Percentiles rank a stretch among this genome's conserved stretches.
These are phyloP conservation scores for Girardinus metallicus DNA, from an alignment of 2,797 vertebrate genomes.

Conservation along the genomic window DNA sequence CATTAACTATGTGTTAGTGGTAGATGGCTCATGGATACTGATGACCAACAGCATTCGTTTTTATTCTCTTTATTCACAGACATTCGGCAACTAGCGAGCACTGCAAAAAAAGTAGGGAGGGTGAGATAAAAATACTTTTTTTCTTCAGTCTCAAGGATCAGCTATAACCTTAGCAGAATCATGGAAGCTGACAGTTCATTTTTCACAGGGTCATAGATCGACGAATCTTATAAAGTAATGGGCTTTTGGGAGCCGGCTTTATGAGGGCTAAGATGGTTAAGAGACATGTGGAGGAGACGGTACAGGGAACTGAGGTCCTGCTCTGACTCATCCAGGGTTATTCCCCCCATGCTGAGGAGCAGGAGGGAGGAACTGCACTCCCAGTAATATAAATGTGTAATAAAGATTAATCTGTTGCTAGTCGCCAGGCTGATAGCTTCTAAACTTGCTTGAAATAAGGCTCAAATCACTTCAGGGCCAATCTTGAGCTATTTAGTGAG, in stretches of 20 bases:
- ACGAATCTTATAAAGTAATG: conserved; percentile 87
- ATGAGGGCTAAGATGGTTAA: conserved; percentile 88
- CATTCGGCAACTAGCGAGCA: conserved; percentile 32
- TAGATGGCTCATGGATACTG: background rate
- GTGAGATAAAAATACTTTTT: conserved; percentile 57
- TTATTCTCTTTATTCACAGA: conserved; percentile 46
- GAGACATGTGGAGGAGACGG: conserved; percentile 82
- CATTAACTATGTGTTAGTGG: background rate
- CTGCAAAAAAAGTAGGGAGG: conserved; percentile 57
- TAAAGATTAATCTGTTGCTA: conserved; percentile 89
- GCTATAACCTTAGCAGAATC: conserved; percentile 86
- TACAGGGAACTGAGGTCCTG: conserved; percentile 79
- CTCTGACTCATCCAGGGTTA: conserved; percentile 81
- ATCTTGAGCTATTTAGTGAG: conserved; percentile 73
- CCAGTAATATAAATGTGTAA: conserved; percentile 87
- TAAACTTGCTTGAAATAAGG: conserved; percentile 87
- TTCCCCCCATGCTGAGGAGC: conserved; percentile 74
- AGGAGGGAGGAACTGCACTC: conserved; percentile 73
- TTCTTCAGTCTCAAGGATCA: conserved; percentile 78
- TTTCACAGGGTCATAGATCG: conserved; percentile 88
- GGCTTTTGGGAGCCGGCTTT: conserved; percentile 85
- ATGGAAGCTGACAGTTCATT: conserved; percentile 89
- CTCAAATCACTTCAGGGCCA: conserved; percentile 85
- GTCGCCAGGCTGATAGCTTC: conserved; percentile 82
- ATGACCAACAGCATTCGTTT: conserved; percentile 22